These are phyloP conservation scores for Alauda arvensis DNA, from an alignment of 2,797 vertebrate species.

Conservation along the genomic window DNA sequence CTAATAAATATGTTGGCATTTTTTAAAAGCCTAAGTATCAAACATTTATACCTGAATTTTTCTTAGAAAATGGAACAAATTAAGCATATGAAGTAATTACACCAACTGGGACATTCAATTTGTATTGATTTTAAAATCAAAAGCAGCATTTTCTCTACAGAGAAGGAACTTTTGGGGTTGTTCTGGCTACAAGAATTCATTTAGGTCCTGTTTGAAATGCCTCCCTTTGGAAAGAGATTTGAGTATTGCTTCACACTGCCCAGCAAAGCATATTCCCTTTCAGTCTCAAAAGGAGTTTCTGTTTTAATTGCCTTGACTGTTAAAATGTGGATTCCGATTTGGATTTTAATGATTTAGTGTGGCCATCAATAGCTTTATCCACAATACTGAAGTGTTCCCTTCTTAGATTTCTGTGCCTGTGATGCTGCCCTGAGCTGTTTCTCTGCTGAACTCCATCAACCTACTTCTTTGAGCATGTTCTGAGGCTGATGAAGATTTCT, in stretches of 20 bases:
- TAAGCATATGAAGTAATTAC: not conserved
- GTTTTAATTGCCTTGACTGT: not conserved
- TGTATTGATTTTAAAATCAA: not conserved
- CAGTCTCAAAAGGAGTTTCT: not conserved
- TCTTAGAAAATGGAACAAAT: not conserved
- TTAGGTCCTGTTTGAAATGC: not conserved
- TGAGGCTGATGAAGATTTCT: not conserved
- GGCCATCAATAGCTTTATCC: not conserved
- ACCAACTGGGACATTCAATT: not conserved
- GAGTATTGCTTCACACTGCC: fast-evolving
- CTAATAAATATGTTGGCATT: not conserved
- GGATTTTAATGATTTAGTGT: not conserved
- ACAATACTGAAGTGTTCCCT: not conserved
- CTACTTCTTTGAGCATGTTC: not conserved
- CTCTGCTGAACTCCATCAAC: not conserved
- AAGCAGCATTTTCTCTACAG: not conserved
- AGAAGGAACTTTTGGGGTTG: not conserved
- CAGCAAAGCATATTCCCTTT: not conserved
- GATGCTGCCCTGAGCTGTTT: not conserved
- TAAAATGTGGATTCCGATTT: not conserved
- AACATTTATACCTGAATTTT: not conserved
- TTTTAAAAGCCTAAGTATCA: not conserved
- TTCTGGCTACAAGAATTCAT: not conserved
- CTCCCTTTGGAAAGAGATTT: not conserved
- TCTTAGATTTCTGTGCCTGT: not conserved